Percentiles rank a stretch among this genome's conserved stretches.
phyloP scores from a whole-genome alignment of 2,797 vertebrate species.

The Dicrostonyx torquatus region DNA sequence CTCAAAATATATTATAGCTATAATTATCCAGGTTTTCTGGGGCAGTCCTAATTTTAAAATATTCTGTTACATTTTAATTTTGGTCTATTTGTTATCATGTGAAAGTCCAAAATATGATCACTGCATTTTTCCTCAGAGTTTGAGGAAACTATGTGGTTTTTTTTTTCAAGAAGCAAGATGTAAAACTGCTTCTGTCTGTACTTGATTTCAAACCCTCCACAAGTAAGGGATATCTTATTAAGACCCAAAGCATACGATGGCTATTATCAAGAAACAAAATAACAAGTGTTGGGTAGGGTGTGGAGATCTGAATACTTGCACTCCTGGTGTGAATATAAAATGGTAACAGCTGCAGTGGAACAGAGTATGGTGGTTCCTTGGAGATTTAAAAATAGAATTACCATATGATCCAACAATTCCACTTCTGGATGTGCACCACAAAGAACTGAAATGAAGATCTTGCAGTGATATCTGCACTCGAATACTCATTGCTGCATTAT shows the following conservation, averaged over 20 bases:
- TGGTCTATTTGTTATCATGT: slow-evolving; percentile 57
- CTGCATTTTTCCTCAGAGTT: slow-evolving; percentile 52
- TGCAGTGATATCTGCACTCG: neutral
- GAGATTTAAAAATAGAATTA: slow-evolving; percentile 53
- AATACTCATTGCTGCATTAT: neutral
- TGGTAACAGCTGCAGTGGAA: neutral
- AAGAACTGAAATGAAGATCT: neutral
- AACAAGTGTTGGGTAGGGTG: neutral
- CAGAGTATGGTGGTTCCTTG: neutral
- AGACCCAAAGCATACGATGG: slow-evolving; percentile 27
- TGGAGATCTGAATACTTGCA: neutral
- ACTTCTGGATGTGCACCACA: neutral
- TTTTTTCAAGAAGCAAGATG: slow-evolving; percentile 36
- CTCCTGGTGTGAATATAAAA: slow-evolving; percentile 29
- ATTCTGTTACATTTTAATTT: slow-evolving; percentile 71
- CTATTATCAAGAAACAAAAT: slow-evolving; percentile 20
- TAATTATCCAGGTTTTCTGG: slow-evolving; percentile 72
- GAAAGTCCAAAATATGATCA: slow-evolving; percentile 68
- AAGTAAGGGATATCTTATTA: slow-evolving; percentile 42
- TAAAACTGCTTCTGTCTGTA: slow-evolving; percentile 43
- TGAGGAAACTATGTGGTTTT: slow-evolving; percentile 37
- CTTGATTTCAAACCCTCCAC: slow-evolving; percentile 49
- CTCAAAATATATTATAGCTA: slow-evolving; percentile 63
- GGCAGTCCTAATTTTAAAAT: slow-evolving; percentile 66
- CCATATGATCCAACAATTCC: slow-evolving; percentile 16